phyloP scores from a whole-genome alignment of 2,797 vertebrate genomes.

The Arremon aurantiirostris region DNA sequence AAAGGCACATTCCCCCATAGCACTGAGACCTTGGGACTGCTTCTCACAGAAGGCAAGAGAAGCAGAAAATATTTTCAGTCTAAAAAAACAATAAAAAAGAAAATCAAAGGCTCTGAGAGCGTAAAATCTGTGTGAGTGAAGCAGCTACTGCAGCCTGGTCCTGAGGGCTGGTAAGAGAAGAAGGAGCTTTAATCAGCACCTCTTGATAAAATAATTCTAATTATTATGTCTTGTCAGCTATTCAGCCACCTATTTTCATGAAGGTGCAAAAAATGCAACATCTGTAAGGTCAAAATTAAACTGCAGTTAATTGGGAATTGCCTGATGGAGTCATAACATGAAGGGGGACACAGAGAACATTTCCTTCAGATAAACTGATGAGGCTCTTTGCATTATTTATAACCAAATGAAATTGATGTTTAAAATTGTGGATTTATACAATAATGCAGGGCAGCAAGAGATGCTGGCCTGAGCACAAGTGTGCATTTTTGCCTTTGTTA shows the following conservation, averaged over 20 bases:
- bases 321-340: background rate
- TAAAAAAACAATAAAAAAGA: background rate
- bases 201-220: background rate
- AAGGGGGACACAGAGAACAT: background rate
- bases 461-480: background rate
- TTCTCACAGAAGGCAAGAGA: background rate
- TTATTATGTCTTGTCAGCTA: background rate
- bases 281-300: background rate
- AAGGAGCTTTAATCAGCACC: background rate
- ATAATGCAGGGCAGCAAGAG: background rate
- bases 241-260: background rate
- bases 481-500: background rate
- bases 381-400: background rate
- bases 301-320: background rate
- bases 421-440: background rate
- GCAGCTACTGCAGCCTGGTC: background rate
- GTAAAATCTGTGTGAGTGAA: background rate
- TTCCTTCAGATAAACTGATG: background rate
- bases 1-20: background rate
- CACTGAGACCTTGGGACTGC: constrained; percentile 2
- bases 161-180: background rate
- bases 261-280: background rate
- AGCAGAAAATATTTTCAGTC: background rate
- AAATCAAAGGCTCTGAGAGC: background rate
- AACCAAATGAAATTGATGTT: background rate